Percentiles rank a stretch among this genome's conserved stretches.
Evolutionary conservation across 1,140 invertebrate genomes (phyloP).

Genomic region (Bombus haemorrhoidalis): DNA sequence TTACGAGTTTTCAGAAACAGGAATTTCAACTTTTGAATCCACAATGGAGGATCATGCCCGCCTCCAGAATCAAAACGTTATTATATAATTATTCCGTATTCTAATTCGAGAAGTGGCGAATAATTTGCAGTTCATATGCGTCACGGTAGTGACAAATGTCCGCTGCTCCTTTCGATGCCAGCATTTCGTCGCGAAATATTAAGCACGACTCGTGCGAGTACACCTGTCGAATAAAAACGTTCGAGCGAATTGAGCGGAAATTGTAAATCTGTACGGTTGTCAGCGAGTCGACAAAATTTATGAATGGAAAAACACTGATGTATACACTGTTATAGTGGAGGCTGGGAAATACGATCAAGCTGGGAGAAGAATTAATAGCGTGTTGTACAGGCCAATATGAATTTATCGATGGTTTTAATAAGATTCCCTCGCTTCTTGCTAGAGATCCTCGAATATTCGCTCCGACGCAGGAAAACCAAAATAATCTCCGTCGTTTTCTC

Average conservation of each 20-base stretch:
- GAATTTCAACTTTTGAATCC: not conserved
- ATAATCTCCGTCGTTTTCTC: conserved; percentile 18
- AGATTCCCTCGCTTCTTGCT: not conserved
- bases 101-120: conserved; percentile 1
- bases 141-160: not conserved
- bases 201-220: not conserved
- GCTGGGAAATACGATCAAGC: not conserved
- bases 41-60: not conserved
- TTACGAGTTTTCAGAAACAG: no score
- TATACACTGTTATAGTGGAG: not conserved
- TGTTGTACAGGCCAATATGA: not conserved
- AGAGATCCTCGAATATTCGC: not conserved
- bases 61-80: no score
- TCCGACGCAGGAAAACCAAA: conserved; percentile 3
- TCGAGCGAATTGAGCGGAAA: conserved; percentile 14
- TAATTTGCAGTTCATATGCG: not conserved
- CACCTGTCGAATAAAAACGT: conserved; percentile 23
- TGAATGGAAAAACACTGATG: conserved; percentile 2
- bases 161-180: not conserved
- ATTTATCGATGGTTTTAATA: conserved; percentile 31
- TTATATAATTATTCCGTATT: not conserved
- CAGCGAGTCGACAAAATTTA: conserved; percentile 17
- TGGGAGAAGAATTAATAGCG: not conserved
- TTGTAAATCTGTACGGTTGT: conserved; percentile 29
- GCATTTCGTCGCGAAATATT: not conserved